Base-by-base conservation (phyloP, 2,113 vertebrate species). In the Pristiophorus japonicus region DNA sequence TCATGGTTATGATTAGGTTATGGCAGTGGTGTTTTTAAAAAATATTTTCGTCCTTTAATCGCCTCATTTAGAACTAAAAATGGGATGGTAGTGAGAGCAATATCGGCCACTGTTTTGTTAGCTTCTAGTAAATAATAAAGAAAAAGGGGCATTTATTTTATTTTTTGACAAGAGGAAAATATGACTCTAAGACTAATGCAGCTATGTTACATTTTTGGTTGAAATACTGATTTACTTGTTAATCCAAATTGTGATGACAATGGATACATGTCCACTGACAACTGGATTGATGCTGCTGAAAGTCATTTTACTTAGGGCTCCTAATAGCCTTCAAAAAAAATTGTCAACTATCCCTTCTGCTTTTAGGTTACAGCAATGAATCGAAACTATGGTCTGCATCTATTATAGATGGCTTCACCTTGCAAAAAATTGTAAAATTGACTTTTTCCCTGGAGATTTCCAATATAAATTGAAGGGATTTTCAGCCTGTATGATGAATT, bases 391-490 rank as follows among this genome's bases (percentile, higher is more conserved):
- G 42, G 81, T 22, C 42, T 24, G 42, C 81, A 85, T 45, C 20
- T 85, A 85, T 81, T 81, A 47, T 24, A 47, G 22, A 85, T 85
- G 42, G 4, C 22, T 85, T 47, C 20, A 45, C 45, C 81, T 47
- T 10, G 34, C 38, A 85, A 45, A 24, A 85, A 85, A 47, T 6
- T 47, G 18, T 85, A 7, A 47, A 2, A 47, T 45, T 45, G 45
- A 47, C 42, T 85, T 47, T 81, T 81, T 7, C 47, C 42, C 81
- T 47, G 42, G 42, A 85, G 45, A 85, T 85, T 38, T 47, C 1
- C 20, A 47, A 85, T 45, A 85, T 85, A 85, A 85, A 85, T 47
- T 85, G 81, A 85, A 47, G 42, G 81, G 81, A 85, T 47, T 85
- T 47, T 45, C 4, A 47, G 42, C 42, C n/a, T 47, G 45, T 5